Base-by-base conservation (phyloP, 2,113 vertebrate genomes). In the Antidorcas marsupialis region DNA sequence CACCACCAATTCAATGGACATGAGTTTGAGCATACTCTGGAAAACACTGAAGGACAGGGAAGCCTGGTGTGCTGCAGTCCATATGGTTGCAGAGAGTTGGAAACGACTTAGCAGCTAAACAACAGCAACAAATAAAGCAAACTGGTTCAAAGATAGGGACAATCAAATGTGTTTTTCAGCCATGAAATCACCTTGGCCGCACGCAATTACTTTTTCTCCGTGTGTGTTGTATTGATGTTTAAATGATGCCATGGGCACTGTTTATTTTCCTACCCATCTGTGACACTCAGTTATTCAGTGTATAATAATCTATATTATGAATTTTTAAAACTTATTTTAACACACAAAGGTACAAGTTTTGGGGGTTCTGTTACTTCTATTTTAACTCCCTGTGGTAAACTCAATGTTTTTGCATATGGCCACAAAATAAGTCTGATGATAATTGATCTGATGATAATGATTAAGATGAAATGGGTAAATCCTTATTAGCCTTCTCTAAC, bases 141-240 rank as follows among this genome's bases (percentile, higher is more conserved):
- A 98, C 91, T 97, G 95, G 57, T 47, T 92, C 19, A 84, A 95
- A 95, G 95, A 91, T 57, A 93, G 98, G 98, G 98, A 57, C 36
- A 96, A 87, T 64, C 57, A 97, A 98, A 95, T 90, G 89, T 43
- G 45, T 88, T 98, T 98, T 97, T 93, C 87, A 95, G 90, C 71
- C 83, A 93, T 83, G 47, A 91, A 92, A 97, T 96, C 52, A 55
- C 90, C 95, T 98, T 92, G 91, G 55, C 87, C 87, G 30, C 84
- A 86, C 91, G 93, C 86, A 74, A 85, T 96, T 92, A 87, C 62
- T 93, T 91, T 95, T 97, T 85, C 82, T 71, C 62, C 92, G 82
- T 55, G 1, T 13, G 55, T 96, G 79, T 84, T 67, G 93, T 23
- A 57, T 21, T 21, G 25, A 88, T 78, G 55, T 55, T 89, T 95